Conservation (phyloP, 2,797 vertebrate species). For the Octomys mimax region DNA sequence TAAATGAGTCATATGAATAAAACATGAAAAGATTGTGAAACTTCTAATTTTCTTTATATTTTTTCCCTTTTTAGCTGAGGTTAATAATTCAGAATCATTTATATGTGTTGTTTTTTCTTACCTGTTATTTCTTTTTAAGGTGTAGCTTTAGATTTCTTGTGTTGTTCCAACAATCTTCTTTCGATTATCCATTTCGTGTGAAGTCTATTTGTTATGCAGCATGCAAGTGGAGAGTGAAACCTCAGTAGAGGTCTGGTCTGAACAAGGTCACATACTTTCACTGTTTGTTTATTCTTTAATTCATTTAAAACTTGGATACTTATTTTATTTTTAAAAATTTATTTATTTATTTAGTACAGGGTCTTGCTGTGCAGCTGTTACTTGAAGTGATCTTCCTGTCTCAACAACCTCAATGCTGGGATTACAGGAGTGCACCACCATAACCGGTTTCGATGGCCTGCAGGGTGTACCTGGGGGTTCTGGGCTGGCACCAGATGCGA, state of each 20-base stretch:
- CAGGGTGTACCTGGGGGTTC: no score
- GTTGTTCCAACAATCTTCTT: background rate
- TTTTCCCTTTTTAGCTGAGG: background rate
- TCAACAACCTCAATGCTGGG: no score
- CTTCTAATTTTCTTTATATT: background rate
- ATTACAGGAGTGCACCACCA: no score
- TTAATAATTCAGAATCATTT: background rate
- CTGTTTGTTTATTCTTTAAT: background rate
- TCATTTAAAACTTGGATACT: background rate
- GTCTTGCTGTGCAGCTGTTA: no score
- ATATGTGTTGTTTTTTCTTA: background rate
- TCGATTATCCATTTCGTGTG: background rate
- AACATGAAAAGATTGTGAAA: background rate
- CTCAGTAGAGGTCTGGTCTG: background rate
- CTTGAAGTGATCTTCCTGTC: no score
- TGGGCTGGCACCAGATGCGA: no score
- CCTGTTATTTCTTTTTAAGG: background rate
- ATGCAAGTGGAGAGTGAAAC: background rate
- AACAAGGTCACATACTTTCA: background rate
- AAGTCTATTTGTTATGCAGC: background rate
- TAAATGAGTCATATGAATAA: background rate
- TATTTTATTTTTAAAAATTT: background rate
- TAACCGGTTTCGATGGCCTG: no score
- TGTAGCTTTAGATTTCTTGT: background rate
- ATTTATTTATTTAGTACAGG: no score